Base-by-base conservation (phyloP, 2,113 vertebrate species). In the Pedetes capensis region DNA sequence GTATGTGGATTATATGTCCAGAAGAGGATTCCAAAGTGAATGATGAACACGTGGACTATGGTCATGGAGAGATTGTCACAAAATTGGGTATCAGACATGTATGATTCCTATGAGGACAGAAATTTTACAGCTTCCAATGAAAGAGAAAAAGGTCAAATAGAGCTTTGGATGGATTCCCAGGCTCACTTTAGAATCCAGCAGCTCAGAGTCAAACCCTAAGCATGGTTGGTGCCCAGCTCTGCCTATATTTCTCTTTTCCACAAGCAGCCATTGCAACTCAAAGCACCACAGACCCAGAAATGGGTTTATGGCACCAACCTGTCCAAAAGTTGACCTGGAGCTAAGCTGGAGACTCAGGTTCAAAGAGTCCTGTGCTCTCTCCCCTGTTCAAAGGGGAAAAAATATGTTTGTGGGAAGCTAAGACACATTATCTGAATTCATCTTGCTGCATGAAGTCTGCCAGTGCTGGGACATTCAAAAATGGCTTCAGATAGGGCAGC, bases 1-100 rank as follows among this genome's bases (percentile, higher is more conserved):
- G 99, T 99, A 92, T 98, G 99, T 96, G 1, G 39, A 8, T 10
- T 71, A 44, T 27, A 18, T 27, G 5, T 18, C 6, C 32, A 55
- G 42, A 29, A 14, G 5, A 2, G 5, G 20, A 6, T 8, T n/a
- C 6, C 25, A 39, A 16, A 25, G 1, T 29, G n/a, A 79, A 37
- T 25, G 27, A 79, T 5, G 32, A 32, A 44, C 9, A 8, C 5
- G 16, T 6, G 47, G 39, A 13, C 34, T 75, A 5, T 68, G 68
- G 8, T 7, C 32, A 7, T 23, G 27, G 42, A 17, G 2, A 29
- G 13, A 13, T 6, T 76, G 27, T 42, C 8, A 17, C 10, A 61
- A 42, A 0, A 0, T 10, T n/a, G 32, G 57, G 5, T 39, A 23
- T 47, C 29, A 8, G 9, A 49, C 11, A 44, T 17, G 27, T 4